Percentiles rank a stretch among this genome's conserved stretches.
Conservation (phyloP, 2,113 vertebrate genomes). For the Sturnus vulgaris region DNA sequence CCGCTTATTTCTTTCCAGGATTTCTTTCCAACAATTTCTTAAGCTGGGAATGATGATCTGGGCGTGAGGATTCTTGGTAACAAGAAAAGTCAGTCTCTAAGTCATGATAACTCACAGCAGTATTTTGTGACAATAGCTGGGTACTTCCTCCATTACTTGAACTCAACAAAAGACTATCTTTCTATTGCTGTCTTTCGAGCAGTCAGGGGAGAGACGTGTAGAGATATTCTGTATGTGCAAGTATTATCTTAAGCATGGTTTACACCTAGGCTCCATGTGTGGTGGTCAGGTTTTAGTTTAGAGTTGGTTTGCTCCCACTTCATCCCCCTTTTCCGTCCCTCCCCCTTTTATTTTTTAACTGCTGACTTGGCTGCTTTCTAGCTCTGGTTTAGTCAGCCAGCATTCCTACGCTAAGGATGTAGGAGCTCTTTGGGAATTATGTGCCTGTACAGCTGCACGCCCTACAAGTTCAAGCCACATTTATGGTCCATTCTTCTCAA, state of each 20-base stretch:
- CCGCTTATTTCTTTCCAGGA: neutral
- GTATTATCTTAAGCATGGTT: neutral
- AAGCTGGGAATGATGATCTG: neutral
- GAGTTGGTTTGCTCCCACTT: neutral
- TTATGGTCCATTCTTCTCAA: neutral
- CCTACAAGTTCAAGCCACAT: neutral
- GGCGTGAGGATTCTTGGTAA: neutral
- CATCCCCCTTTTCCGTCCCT: rapidly evolving
- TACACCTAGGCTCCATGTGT: neutral
- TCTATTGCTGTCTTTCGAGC: neutral
- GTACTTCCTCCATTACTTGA: neutral
- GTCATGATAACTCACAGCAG: neutral
- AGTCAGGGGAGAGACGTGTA: neutral
- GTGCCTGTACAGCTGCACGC: rapidly evolving
- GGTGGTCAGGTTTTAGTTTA: neutral
- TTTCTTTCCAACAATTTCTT: neutral
- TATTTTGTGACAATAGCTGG: neutral
- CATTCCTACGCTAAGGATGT: neutral
- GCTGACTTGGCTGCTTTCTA: neutral
- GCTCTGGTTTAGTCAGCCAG: neutral
- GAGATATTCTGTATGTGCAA: neutral
- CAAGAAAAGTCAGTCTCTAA: neutral
- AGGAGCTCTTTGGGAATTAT: neutral
- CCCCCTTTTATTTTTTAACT: neutral
- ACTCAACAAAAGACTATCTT: neutral